Evolutionary conservation across 30 jellyfish, hydroid and myxozoan genomes (phyloP), one percentile per base, ranked within the genome.

Genomic region (Turritopsis dohrnii): DNA sequence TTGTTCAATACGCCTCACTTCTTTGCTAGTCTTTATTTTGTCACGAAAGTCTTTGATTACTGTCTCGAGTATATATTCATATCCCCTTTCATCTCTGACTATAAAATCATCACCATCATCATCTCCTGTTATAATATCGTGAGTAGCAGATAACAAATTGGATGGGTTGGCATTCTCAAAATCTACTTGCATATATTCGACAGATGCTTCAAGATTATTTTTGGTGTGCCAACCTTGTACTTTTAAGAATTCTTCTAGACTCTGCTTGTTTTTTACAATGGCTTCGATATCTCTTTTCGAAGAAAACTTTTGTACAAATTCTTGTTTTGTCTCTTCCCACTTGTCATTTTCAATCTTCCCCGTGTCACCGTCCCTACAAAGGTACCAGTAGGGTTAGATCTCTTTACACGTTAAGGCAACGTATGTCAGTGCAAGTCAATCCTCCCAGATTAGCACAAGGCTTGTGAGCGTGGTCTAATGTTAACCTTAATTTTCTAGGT

Each of bases 141-240:
- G 66, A 0, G 21, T 71, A 21, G 81, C 74, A n/a, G 86, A 71
- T 25, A 84, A 30, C 18, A 52, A 81, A 7, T 72, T 65, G 24
- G 97, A 85, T 7, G 95, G 71, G 21, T 66, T 84, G 1, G 92
- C 96, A 41, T 79, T 86, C 53, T 86, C 85, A 73, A 86, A 83
- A 53, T 90, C 96, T 28, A 74, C 54, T 21, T 26, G 72, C 66
- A 65, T 77, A 52, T 52, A 90, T 71, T 86, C 95, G 21, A 81
- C 26, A 28, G 97, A 89, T 23, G 80, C 76, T 66, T 82, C 31
- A 17, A 80, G 18, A 1, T 73, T 66, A 5, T 93, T 79, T 0
- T 20, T 25, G 0, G 89, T 60, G n/a, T 80, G 66, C 97, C 97
- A 90, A 13, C 97, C 97, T 41, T 41, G 60, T 5, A 41, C 9